Evolutionary conservation across 2,888 invertebrate species (phyloP).

Genomic region (Hypselothyrea guttata): DNA sequence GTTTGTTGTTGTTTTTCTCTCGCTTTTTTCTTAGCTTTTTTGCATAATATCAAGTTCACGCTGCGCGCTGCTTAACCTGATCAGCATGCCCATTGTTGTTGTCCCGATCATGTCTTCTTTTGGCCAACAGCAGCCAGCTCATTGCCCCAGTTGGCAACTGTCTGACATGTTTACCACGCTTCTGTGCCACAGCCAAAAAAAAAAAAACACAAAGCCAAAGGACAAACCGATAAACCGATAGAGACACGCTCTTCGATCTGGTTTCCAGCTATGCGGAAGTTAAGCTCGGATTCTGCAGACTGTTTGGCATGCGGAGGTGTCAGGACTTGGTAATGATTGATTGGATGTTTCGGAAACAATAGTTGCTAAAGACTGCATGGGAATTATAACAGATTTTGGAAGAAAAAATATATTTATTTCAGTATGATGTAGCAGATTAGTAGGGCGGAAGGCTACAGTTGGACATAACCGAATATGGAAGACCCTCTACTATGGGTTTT

Average conservation of each 20-base stretch:
- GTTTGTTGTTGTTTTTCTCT: no score
- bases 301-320: constrained; percentile 52
- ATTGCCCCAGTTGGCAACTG: constrained; percentile 64
- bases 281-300: constrained; percentile 10
- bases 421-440: no score
- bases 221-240: constrained; percentile 21
- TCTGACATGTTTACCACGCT: constrained; percentile 54
- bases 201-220: constrained; percentile 10
- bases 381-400: no score
- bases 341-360: constrained; percentile 13
- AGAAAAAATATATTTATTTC: neutral
- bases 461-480: no score
- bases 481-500: no score
- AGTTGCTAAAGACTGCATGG: no score
- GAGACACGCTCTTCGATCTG: constrained; percentile 27
- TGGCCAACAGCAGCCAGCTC: constrained; percentile 34
- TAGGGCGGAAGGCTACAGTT: no score
- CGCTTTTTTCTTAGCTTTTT: no score
- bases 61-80: constrained; percentile 55
- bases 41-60: constrained; percentile 71
- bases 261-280: constrained; percentile 67
- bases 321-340: constrained; percentile 57
- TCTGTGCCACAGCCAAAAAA: constrained; percentile 36
- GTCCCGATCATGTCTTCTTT: constrained; percentile 58
- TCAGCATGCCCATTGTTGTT: constrained; percentile 30